A percentile compares a stretch with the other conserved stretches of the same genome.
These are phyloP conservation scores for Puntigrus tetrazona DNA, from an alignment of 2,113 vertebrate genomes.

Conservation along the genomic window DNA sequence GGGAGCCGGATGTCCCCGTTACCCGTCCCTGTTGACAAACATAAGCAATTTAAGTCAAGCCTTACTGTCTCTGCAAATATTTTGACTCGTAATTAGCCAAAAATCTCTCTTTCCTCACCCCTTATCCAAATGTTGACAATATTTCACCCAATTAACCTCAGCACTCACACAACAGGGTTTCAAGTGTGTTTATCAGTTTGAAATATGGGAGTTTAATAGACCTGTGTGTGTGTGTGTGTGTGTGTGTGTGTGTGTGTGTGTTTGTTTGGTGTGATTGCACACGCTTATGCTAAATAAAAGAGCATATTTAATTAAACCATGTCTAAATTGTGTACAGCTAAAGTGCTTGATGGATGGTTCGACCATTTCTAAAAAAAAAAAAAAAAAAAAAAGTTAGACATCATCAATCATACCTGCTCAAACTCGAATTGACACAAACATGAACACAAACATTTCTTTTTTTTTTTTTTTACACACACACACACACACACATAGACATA, in stretches of 20 bases:
- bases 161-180: slow-evolving; percentile 26
- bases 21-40: slow-evolving; percentile 46
- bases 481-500: not conserved
- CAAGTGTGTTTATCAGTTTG: slow-evolving; percentile 16
- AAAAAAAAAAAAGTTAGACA: slow-evolving; percentile 4
- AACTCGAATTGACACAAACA: slow-evolving; percentile 12
- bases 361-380: slow-evolving; percentile 30
- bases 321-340: slow-evolving; percentile 15
- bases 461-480: not conserved
- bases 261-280: not conserved
- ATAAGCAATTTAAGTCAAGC: slow-evolving; percentile 56
- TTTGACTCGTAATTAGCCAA: slow-evolving; percentile 59
- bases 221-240: not conserved
- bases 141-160: slow-evolving; percentile 48
- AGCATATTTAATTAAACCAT: slow-evolving; percentile 44
- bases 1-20: slow-evolving; percentile 14
- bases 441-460: not conserved
- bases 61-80: slow-evolving; percentile 48
- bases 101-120: slow-evolving; percentile 32
- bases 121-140: slow-evolving; percentile 33
- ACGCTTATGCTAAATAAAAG: slow-evolving; percentile 23
- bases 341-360: slow-evolving; percentile 45
- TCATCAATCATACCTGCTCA: slow-evolving; percentile 45
- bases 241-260: not conserved
- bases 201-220: slow-evolving; percentile 37